phyloP scores from a whole-genome alignment of 2,888 invertebrate species.

The Drosophila austrosaltans region DNA sequence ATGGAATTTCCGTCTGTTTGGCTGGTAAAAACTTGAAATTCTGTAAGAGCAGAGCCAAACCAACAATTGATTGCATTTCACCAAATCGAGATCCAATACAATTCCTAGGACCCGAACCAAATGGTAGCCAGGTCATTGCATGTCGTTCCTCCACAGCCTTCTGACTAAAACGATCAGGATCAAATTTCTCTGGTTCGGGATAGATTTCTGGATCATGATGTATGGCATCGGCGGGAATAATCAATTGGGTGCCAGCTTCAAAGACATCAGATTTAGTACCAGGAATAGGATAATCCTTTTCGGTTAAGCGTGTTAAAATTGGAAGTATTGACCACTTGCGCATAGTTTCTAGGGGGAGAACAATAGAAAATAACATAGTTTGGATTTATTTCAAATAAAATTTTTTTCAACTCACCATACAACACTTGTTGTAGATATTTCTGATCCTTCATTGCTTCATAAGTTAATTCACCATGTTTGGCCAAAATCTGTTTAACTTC shows the following conservation, averaged over 20 bases:
- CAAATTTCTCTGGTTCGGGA: conserved; percentile 83
- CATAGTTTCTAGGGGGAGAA: conserved; percentile 81
- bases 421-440: conserved; percentile 72
- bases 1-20: conserved; percentile 66
- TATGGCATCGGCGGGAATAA: conserved; percentile 85
- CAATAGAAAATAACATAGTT: background rate
- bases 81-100: conserved; percentile 82
- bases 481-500: conserved; percentile 67
- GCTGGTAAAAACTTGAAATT: conserved; percentile 70
- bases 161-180: conserved; percentile 83
- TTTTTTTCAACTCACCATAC: conserved; percentile 53
- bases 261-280: conserved; percentile 81
- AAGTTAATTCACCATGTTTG: conserved; percentile 66
- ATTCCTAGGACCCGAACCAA: conserved; percentile 81
- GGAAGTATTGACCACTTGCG: conserved; percentile 84
- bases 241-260: conserved; percentile 84
- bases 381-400: background rate
- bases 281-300: conserved; percentile 78
- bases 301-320: conserved; percentile 79
- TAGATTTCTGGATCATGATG: conserved; percentile 84
- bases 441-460: conserved; percentile 70
- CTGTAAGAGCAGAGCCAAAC: conserved; percentile 68
- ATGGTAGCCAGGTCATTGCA: conserved; percentile 75
- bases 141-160: conserved; percentile 74
- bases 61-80: conserved; percentile 79